These are phyloP conservation scores for Drosophila pseudotakahashii DNA, from an alignment of 2,888 invertebrate genomes.

Conservation along the genomic window DNA sequence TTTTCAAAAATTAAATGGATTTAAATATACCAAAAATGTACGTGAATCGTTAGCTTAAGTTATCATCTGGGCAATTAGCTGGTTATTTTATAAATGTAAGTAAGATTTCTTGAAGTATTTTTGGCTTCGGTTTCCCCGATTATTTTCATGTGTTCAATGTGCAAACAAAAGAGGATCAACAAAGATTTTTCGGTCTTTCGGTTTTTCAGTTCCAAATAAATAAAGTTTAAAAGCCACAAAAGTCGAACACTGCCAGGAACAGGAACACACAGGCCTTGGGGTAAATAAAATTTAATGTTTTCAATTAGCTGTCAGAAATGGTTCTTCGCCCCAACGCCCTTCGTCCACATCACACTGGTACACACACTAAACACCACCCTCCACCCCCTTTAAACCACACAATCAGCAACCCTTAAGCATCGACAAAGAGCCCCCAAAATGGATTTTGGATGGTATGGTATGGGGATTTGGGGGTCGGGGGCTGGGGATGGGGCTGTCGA, in stretches of 20 bases:
- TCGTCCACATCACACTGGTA: slow-evolving; percentile 1
- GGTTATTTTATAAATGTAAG: not conserved
- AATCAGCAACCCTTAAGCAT: slow-evolving; percentile 48
- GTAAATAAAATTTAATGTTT: slow-evolving; percentile 74
- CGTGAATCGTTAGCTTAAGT: no score
- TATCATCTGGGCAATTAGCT: no score
- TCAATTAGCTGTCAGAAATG: slow-evolving; percentile 73
- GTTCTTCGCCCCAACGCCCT: slow-evolving; percentile 8
- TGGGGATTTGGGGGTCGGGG: slow-evolving; percentile 10
- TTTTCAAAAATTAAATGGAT: no score
- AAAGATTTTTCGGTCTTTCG: not conserved
- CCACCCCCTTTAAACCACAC: slow-evolving; percentile 32
- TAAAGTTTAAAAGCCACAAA: slow-evolving; percentile 11
- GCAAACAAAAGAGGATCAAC: not conserved
- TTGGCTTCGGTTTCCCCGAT: not conserved
- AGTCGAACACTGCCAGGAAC: slow-evolving; percentile 7
- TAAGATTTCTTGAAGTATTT: not conserved
- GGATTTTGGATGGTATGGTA: slow-evolving; percentile 9
- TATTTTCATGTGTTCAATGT: not conserved
- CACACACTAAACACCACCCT: slow-evolving; percentile 4
- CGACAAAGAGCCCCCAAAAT: slow-evolving; percentile 41
- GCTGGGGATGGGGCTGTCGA: not conserved
- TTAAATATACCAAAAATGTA: no score
- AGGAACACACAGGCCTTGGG: slow-evolving; percentile 17
- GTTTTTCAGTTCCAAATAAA: slow-evolving; percentile 9